Conservation (phyloP, 2,888 invertebrate genomes). For the Acanthosoma haemorrhoidale region DNA sequence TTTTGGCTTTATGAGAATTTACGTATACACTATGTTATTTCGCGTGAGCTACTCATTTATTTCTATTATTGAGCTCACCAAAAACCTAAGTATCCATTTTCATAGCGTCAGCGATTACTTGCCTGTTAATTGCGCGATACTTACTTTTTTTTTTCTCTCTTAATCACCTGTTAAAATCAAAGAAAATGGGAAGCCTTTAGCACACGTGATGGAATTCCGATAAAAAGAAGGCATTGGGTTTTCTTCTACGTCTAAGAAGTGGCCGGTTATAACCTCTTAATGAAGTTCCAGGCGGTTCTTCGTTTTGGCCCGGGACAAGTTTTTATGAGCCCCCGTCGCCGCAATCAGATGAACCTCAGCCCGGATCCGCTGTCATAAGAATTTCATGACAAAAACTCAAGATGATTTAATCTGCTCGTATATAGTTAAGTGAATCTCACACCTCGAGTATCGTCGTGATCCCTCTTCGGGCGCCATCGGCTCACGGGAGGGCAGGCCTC, state of each 20-base stretch:
- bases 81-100: too few relatives aligned
- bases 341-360: too few relatives aligned
- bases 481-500: too few relatives aligned
- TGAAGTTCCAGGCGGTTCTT: neutral
- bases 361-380: neutral
- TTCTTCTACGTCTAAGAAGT: neutral
- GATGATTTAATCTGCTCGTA: conserved; percentile 1
- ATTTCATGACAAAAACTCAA: conserved; percentile 3
- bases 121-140: too few relatives aligned
- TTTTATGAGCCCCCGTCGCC: neutral
- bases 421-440: neutral
- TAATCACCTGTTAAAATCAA: too few relatives aligned
- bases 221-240: neutral
- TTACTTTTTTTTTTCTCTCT: too few relatives aligned
- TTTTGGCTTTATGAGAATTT: too few relatives aligned
- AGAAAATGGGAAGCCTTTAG: neutral
- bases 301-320: conserved; percentile 5
- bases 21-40: too few relatives aligned
- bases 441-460: neutral
- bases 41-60: too few relatives aligned
- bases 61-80: too few relatives aligned
- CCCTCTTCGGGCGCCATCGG: too few relatives aligned
- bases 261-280: neutral
- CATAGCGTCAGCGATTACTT: too few relatives aligned
- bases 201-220: neutral